Evolutionary conservation across 2,888 invertebrate genomes (phyloP).

Genomic region (Zootermopsis nevadensis): DNA sequence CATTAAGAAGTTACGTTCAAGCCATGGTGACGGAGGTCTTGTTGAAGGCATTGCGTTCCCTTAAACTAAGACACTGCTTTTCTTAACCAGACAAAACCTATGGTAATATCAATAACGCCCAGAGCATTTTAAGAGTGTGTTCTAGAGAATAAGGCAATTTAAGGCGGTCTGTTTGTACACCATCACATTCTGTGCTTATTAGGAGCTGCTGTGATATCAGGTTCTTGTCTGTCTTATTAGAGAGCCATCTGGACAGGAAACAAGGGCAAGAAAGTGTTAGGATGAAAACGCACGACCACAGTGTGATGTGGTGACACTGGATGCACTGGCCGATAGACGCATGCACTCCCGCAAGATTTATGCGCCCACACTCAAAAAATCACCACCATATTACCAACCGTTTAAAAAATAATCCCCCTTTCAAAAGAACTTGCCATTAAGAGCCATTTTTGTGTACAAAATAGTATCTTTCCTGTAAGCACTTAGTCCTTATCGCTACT

Average conservation of each 20-base stretch:
- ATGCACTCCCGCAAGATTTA: slow-evolving; percentile 12
- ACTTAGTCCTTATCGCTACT: slow-evolving; percentile 25
- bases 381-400: background rate
- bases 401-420: slow-evolving; percentile 15
- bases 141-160: too few relatives aligned
- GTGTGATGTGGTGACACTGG: background rate
- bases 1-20: too few relatives aligned
- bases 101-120: too few relatives aligned
- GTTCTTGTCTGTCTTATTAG: too few relatives aligned
- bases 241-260: slow-evolving; percentile 19
- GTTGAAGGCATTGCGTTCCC: too few relatives aligned
- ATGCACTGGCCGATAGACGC: background rate
- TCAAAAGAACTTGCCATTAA: slow-evolving; percentile 21
- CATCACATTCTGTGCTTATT: too few relatives aligned
- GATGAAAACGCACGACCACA: background rate
- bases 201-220: too few relatives aligned
- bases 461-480: slow-evolving; percentile 17
- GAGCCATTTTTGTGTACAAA: slow-evolving; percentile 23
- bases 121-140: too few relatives aligned
- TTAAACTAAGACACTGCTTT: too few relatives aligned
- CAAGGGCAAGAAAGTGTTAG: background rate
- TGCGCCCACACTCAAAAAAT: background rate
- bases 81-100: too few relatives aligned
- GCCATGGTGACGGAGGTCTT: too few relatives aligned
- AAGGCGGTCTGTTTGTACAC: too few relatives aligned